These are phyloP conservation scores for Stegastes partitus DNA, from an alignment of 2,113 vertebrate genomes.

Conservation along the genomic window DNA sequence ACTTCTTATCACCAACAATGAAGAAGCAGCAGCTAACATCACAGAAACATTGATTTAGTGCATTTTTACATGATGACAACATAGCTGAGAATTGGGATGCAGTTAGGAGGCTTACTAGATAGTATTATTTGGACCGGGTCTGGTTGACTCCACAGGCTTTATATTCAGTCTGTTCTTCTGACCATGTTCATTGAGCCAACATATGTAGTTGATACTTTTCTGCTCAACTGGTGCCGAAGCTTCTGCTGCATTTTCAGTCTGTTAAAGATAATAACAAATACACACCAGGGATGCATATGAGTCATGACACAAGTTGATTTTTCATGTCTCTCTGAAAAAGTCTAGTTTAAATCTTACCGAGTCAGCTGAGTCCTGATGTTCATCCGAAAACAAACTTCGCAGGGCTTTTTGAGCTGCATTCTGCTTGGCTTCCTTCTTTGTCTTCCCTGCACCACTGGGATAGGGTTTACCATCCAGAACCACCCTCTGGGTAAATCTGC, in stretches of 20 bases:
- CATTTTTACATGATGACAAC: not conserved
- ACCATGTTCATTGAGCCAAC: constrained; percentile 81
- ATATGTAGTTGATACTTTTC: constrained; percentile 53
- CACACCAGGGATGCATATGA: not conserved
- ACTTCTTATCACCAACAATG: constrained; percentile 60
- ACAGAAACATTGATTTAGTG: not conserved
- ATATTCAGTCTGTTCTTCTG: constrained; percentile 39
- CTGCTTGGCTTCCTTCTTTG: constrained; percentile 70
- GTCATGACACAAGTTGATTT: no score
- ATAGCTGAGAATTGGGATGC: not conserved
- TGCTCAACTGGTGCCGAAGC: not conserved
- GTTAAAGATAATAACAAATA: constrained; percentile 13
- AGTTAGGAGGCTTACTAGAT: constrained; percentile 57
- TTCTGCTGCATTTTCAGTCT: constrained; percentile 25
- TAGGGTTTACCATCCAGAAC: constrained; percentile 43
- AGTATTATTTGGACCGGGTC: not conserved
- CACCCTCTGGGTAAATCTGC: constrained; percentile 68
- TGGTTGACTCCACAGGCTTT: constrained; percentile 14
- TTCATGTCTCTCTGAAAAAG: not conserved
- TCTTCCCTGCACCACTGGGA: constrained; percentile 63
- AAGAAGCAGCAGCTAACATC: constrained; percentile 60
- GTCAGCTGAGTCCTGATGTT: not conserved
- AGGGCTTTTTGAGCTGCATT: constrained; percentile 74
- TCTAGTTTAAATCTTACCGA: constrained; percentile 7
- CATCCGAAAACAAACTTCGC: not conserved